Conservation (phyloP, 2,888 invertebrate genomes). For the Automeris io region DNA sequence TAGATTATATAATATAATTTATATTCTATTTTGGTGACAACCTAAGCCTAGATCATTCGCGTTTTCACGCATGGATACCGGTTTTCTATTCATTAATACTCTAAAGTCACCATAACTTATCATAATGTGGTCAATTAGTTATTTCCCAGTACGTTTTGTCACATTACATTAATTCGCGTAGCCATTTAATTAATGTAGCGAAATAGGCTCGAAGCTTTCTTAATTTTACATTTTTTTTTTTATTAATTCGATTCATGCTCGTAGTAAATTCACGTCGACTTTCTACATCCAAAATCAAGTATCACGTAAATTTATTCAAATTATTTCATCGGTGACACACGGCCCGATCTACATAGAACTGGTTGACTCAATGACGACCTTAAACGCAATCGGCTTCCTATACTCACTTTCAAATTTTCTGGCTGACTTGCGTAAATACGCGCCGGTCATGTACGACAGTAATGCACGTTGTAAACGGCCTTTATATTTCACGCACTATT, state of each 20-base stretch:
- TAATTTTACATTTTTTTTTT: constrained; percentile 7
- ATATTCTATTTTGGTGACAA: too few species aligned
- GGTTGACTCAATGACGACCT: constrained; percentile 38
- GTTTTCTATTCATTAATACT: too few species aligned
- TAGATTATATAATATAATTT: too few species aligned
- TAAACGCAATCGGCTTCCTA: constrained; percentile 40
- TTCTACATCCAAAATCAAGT: constrained; percentile 9
- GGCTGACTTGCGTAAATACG: constrained; percentile 37
- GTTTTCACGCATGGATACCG: too few species aligned
- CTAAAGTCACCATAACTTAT: too few species aligned
- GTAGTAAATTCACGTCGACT: constrained; percentile 9
- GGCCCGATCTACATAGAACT: constrained; percentile 25
- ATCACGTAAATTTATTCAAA: constrained; percentile 9
- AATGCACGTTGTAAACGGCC: constrained; percentile 1
- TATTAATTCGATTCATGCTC: constrained; percentile 8
- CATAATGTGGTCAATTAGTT: too few species aligned
- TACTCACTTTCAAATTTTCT: constrained; percentile 53
- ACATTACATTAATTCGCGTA: too few species aligned
- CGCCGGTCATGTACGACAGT: background rate
- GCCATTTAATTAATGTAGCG: background rate
- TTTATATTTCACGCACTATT: constrained; percentile 2
- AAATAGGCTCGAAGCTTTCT: constrained; percentile 6
- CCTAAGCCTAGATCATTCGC: too few species aligned
- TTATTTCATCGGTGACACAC: constrained; percentile 9
- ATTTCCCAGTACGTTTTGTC: too few species aligned